These are phyloP conservation scores for Aphidoletes aphidimyza DNA, from an alignment of 2,888 invertebrate genomes.

Conservation along the genomic window DNA sequence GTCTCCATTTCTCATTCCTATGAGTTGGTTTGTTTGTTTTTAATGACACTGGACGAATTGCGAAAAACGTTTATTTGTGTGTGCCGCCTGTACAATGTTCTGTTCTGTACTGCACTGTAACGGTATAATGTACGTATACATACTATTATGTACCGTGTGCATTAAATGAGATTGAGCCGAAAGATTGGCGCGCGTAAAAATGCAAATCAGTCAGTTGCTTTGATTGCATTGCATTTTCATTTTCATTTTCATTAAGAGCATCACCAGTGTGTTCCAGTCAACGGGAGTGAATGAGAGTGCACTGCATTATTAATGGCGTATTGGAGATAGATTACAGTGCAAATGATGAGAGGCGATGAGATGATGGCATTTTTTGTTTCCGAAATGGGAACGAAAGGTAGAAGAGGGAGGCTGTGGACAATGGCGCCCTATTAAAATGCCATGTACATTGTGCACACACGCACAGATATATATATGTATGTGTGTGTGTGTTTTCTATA, in stretches of 20 bases:
- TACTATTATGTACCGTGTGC: conserved; percentile 1
- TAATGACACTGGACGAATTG: conserved; percentile 43
- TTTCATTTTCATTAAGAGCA: conserved; percentile 45
- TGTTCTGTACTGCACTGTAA: too few relatives aligned
- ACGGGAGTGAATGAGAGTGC: conserved; percentile 18
- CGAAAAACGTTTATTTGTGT: conserved; percentile 1
- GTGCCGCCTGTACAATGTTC: too few relatives aligned
- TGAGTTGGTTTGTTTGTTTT: neutral
- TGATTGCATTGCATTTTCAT: conserved; percentile 43
- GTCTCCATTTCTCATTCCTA: neutral
- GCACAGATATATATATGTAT: too few relatives aligned
- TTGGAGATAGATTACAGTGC: conserved; percentile 40
- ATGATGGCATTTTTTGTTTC: neutral
- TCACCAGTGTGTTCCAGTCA: conserved; percentile 11
- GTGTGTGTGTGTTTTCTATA: neutral
- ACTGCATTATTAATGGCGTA: conserved; percentile 43
- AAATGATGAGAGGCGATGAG: neutral
- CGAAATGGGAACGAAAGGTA: too few relatives aligned
- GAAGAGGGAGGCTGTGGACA: neutral
- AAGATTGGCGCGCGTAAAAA: conserved; percentile 10
- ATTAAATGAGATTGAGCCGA: conserved; percentile 40
- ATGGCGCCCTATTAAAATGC: neutral
- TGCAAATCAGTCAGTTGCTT: conserved; percentile 31
- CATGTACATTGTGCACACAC: neutral
- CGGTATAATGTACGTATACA: too few relatives aligned